phyloP scores from a whole-genome alignment of 2,888 invertebrate species.

The Lutraria lutraria region DNA sequence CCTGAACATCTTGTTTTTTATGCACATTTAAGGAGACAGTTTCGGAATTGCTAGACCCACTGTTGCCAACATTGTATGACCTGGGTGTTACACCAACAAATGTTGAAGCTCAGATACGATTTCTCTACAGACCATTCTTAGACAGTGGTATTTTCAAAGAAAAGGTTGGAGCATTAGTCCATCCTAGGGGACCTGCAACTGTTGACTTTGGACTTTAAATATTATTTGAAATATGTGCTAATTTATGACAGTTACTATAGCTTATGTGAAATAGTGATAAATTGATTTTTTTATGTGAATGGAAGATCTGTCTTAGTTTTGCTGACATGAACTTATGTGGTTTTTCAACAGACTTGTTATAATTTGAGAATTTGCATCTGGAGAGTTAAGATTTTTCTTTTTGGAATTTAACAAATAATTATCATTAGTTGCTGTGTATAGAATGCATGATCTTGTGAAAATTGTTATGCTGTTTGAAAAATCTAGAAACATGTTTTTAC shows the following conservation, averaged over 20 bases:
- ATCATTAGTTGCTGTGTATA: neutral
- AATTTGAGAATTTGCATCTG: neutral
- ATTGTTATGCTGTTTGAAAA: too few relatives aligned
- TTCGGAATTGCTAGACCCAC: slow-evolving; percentile 90
- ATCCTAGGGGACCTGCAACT: neutral
- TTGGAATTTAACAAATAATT: neutral
- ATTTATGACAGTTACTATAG: neutral
- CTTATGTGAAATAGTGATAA: neutral
- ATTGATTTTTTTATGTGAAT: neutral
- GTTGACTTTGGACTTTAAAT: neutral
- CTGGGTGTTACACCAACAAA: slow-evolving; percentile 90
- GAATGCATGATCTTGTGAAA: too few relatives aligned
- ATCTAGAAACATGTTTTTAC: neutral
- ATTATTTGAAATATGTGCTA: neutral
- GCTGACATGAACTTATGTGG: neutral
- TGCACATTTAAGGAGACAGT: slow-evolving; percentile 89
- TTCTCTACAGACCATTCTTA: slow-evolving; percentile 15
- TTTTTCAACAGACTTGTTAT: neutral
- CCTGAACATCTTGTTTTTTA: neutral
- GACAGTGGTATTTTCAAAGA: slow-evolving; percentile 7
- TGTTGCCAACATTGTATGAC: slow-evolving; percentile 93
- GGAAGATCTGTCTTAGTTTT: neutral
- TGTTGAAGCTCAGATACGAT: slow-evolving; percentile 38
- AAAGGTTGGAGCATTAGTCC: neutral
- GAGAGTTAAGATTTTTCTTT: neutral